Evolutionary conservation across 2,797 vertebrate species (phyloP), one percentile per base, ranked within the genome.

Genomic region (Tangara arthus): DNA sequence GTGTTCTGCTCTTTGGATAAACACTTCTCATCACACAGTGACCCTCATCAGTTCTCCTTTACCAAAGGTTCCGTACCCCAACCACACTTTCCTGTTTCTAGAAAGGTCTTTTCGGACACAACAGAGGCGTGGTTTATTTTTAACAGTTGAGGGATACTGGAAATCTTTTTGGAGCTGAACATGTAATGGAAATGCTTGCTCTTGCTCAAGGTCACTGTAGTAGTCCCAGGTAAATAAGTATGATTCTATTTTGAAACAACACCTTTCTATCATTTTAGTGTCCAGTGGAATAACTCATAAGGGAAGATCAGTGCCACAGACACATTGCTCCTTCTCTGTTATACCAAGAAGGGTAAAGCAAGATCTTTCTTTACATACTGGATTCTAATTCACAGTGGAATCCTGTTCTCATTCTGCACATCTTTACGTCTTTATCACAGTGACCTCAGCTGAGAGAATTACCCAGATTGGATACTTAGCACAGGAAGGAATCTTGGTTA

Each of bases 271-370:
- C 26, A 49, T 41, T 47, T 66, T 55, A 41, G 28, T 20, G 10
- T n/a, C 26, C 15, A 49, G 3, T 6, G 6, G 23, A 78, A 56
- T 32, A 66, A 35, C 8, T 77, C 21, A 27, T 53, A 64, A 56
- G 23, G 19, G 12, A 90, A 52, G 27, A 76, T 46, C 46, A 57
- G 23, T 47, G n/a, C 37, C 13, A 47, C 5, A 85, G 56, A 64
- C 13, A 37, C 12, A 34, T 23, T 89, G 9, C 3, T 3, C 0
- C 11, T 55, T 39, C 26, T 69, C 20, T 2, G 0, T 53, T 69
- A 41, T 44, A 50, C 16, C 46, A 61, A 50, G 27, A 22, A 61
- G 5, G 9, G 27, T 37, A 65, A 12, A 61, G 10, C 17, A 68
- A 81, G n/a, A 27, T 69, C 32, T 92, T 49, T 63, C 6, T 65